Conservation (phyloP, 2,113 vertebrate genomes). For the Trematocara variabile region DNA sequence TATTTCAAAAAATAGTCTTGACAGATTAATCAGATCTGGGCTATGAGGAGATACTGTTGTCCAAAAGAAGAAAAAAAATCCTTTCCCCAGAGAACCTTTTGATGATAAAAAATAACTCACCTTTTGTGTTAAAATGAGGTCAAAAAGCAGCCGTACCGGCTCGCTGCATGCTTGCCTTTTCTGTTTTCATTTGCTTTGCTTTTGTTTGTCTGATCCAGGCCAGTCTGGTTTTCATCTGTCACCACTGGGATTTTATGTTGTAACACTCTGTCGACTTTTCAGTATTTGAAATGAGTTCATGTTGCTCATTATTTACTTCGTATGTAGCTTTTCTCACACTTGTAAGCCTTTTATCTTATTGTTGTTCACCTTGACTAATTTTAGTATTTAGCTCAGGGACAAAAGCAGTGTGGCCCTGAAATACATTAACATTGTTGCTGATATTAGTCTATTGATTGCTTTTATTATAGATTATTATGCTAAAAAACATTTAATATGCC, state of each 20-base stretch:
- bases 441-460: not conserved
- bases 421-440: not conserved
- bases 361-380: not conserved
- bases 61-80: not conserved
- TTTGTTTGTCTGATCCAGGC: not conserved
- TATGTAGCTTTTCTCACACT: not conserved
- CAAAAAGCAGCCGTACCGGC: rapidly evolving
- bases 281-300: not conserved
- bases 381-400: not conserved
- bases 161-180: not conserved
- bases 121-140: not conserved
- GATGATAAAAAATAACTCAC: not conserved
- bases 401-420: not conserved
- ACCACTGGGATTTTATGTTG: not conserved
- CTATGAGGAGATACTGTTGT: not conserved
- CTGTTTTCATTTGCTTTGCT: not conserved
- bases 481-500: not conserved
- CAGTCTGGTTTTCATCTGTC: not conserved
- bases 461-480: not conserved
- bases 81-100: not conserved
- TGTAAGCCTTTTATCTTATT: rapidly evolving
- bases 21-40: not conserved
- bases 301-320: rapidly evolving
- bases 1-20: rapidly evolving
- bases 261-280: not conserved